Percentiles rank a stretch among this genome's conserved stretches.
These are phyloP conservation scores for Lycodopsis pacificus DNA, from an alignment of 2,797 vertebrate genomes.

Conservation along the genomic window DNA sequence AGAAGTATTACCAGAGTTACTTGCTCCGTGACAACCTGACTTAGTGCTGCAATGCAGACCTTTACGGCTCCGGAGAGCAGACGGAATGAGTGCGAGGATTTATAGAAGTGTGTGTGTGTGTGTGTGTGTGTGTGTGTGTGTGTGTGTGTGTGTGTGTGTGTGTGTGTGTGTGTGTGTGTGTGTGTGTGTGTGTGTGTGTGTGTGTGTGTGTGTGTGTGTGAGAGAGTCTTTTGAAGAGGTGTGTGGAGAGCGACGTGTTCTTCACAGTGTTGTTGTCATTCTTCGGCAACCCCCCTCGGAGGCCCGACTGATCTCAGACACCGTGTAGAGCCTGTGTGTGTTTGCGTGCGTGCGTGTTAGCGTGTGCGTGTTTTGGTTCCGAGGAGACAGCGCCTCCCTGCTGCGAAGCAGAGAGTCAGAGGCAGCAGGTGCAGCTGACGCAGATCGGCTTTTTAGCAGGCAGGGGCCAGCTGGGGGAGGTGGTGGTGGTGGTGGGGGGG, in stretches of 20 bases:
- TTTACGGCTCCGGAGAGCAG: conserved; percentile 10
- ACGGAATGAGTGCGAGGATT: conserved; percentile 43
- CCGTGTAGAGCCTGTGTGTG: conserved; percentile 27
- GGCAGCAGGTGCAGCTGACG: conserved; percentile 85
- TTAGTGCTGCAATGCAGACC: conserved; percentile 65
- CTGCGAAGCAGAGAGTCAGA: conserved; percentile 72
- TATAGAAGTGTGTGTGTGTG: conserved; percentile 45
- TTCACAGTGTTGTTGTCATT: conserved; percentile 78
- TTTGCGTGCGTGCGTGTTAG: not conserved
- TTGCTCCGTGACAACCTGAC: conserved; percentile 44
- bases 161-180: too few relatives aligned
- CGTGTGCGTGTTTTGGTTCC: conserved; percentile 60
- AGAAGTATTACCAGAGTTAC: conserved; percentile 36
- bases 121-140: not conserved
- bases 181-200: too few relatives aligned
- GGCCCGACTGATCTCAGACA: conserved; percentile 54
- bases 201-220: too few relatives aligned
- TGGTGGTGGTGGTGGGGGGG: conserved; percentile 3
- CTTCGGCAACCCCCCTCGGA: conserved; percentile 62
- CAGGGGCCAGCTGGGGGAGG: conserved; percentile 59
- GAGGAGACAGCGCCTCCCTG: conserved; percentile 74
- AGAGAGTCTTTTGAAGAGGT: conserved; percentile 53
- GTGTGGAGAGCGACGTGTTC: conserved; percentile 54
- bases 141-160: too few relatives aligned
- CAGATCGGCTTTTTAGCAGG: conserved; percentile 77